Conservation (phyloP, 2,797 vertebrate species). For the Sebastes diaconus region DNA sequence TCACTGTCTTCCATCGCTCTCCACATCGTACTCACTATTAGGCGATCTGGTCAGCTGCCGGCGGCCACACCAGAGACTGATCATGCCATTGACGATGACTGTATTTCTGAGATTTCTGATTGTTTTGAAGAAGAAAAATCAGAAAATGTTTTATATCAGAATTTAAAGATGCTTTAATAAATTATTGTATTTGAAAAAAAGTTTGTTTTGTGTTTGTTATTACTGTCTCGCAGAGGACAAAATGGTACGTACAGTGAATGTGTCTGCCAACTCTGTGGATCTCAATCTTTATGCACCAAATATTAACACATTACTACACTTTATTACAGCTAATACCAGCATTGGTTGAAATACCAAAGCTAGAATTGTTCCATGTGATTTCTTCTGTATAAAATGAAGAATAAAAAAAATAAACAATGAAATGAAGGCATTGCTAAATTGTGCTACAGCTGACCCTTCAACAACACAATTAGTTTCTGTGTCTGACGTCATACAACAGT, state of each 20-base stretch:
- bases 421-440: background rate
- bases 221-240: background rate
- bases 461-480: background rate
- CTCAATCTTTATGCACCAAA: background rate
- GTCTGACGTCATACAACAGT: background rate
- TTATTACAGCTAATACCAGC: background rate
- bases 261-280: background rate
- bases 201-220: constrained; percentile 16
- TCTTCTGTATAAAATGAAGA: background rate
- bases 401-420: background rate
- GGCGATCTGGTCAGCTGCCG: constrained; percentile 86
- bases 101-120: constrained; percentile 82
- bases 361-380: background rate
- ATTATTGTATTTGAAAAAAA: constrained; percentile 88
- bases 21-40: constrained; percentile 62
- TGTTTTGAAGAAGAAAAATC: constrained; percentile 78
- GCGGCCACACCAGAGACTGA: constrained; percentile 87
- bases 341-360: background rate
- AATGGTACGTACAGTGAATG: background rate
- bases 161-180: constrained; percentile 95
- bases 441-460: background rate
- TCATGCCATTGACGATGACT: constrained; percentile 74
- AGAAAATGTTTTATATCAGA: constrained; percentile 89
- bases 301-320: background rate
- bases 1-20: constrained; percentile 69